phyloP scores from a whole-genome alignment of 2,797 vertebrate species.

The Phrynocephalus vlangalii region DNA sequence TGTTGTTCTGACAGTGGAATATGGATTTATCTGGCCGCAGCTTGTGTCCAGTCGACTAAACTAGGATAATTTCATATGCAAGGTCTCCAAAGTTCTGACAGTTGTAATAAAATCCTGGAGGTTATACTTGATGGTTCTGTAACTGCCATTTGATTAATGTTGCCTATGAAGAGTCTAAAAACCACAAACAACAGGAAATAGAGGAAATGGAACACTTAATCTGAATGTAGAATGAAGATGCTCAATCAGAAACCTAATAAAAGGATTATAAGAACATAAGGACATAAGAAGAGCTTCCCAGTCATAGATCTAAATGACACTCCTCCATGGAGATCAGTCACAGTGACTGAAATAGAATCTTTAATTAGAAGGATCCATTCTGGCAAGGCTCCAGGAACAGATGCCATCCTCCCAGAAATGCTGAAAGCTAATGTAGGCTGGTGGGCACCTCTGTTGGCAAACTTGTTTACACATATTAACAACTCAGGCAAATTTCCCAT shows the following conservation, averaged over 20 bases:
- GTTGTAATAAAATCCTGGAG: not conserved
- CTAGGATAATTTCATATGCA: not conserved
- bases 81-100: not conserved
- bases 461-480: too few species aligned
- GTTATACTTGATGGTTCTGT: not conserved
- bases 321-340: too few species aligned
- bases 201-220: not conserved
- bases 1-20: not conserved
- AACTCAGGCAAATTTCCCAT: too few species aligned
- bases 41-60: not conserved
- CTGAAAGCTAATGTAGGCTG: too few species aligned
- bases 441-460: too few species aligned
- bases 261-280: constrained; percentile 7
- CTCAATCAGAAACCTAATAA: not conserved
- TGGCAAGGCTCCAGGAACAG: too few species aligned
- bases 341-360: too few species aligned
- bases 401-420: too few species aligned
- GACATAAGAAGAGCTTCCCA: too few species aligned
- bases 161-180: not conserved
- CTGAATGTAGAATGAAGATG: too few species aligned
- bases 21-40: not conserved
- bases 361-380: too few species aligned
- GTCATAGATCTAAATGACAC: too few species aligned
- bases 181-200: not conserved
- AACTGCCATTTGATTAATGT: not conserved